These are phyloP conservation scores for Apodemia zela DNA, from an alignment of 2,888 invertebrate species.

Conservation along the genomic window DNA sequence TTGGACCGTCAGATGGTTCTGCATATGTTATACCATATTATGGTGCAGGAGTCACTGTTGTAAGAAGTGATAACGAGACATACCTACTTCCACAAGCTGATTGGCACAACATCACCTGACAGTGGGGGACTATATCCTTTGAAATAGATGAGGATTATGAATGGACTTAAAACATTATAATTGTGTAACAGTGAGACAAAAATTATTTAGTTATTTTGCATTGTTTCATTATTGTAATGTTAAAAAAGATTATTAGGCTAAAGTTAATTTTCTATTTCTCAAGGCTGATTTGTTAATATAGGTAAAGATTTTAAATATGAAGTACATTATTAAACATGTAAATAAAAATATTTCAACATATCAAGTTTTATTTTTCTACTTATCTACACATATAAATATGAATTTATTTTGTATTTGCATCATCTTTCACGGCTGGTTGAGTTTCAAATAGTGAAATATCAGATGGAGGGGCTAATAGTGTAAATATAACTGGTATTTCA, in stretches of 20 bases:
- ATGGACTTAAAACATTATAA: conserved; percentile 57
- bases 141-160: conserved; percentile 72
- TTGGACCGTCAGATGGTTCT: conserved; percentile 97
- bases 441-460: conserved; percentile 59
- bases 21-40: conserved; percentile 96
- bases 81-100: conserved; percentile 89
- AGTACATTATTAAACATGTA: neutral
- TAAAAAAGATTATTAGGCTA: neutral
- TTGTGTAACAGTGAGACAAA: neutral
- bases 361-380: conserved; percentile 17
- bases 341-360: conserved; percentile 7
- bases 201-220: conserved; percentile 29
- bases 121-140: conserved; percentile 74
- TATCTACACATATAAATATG: conserved; percentile 11
- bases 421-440: conserved; percentile 43
- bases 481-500: conserved; percentile 91
- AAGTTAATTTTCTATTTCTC: conserved; percentile 4
- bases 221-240: conserved; percentile 18
- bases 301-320: neutral
- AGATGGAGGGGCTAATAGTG: conserved; percentile 83
- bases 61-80: conserved; percentile 91
- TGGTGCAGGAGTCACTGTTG: conserved; percentile 91
- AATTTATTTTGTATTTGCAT: conserved; percentile 27
- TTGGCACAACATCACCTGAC: conserved; percentile 83
- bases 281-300: conserved; percentile 13